Percentiles rank a stretch among this genome's conserved stretches.
phyloP scores from a whole-genome alignment of 2,113 vertebrate genomes.

The Ailurus styani region DNA sequence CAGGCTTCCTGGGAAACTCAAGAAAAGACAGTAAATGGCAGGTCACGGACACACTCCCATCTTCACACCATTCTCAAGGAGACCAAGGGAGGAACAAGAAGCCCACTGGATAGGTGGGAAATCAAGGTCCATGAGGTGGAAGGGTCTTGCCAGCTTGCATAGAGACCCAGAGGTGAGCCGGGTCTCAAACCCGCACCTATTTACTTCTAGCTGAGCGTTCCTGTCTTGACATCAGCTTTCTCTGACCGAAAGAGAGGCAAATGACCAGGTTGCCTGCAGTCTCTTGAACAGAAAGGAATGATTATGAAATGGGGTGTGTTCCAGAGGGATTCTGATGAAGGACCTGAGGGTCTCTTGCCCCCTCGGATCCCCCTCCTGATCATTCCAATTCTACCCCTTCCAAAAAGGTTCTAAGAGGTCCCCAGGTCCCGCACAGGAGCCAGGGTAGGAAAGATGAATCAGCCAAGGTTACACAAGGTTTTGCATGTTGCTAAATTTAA shows the following conservation, averaged over 20 bases:
- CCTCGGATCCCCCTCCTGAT: not conserved
- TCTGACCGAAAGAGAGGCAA: not conserved
- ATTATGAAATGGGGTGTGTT: not conserved
- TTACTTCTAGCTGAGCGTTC: not conserved
- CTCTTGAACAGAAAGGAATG: accelerated
- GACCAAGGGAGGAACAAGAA: not conserved
- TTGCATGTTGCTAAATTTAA: constrained; percentile 65
- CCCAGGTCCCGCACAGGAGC: not conserved
- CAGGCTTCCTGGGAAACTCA: not conserved
- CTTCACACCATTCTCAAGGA: no score
- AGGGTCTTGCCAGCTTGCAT: not conserved
- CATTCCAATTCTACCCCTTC: not conserved
- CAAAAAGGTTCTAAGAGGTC: not conserved
- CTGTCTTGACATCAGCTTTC: not conserved
- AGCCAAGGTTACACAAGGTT: constrained; percentile 16
- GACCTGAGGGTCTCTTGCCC: not conserved
- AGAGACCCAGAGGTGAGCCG: not conserved
- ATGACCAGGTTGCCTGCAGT: not conserved
- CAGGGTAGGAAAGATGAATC: not conserved
- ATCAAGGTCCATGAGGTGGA: not conserved
- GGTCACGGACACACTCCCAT: not conserved
- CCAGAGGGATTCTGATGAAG: not conserved
- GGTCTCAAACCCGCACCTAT: accelerated
- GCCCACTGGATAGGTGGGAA: not conserved
- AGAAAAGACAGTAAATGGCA: not conserved